Percentiles rank a stretch among this genome's conserved stretches.
Conservation (phyloP, 1,140 invertebrate species). For the Brachionus calyciflorus region DNA sequence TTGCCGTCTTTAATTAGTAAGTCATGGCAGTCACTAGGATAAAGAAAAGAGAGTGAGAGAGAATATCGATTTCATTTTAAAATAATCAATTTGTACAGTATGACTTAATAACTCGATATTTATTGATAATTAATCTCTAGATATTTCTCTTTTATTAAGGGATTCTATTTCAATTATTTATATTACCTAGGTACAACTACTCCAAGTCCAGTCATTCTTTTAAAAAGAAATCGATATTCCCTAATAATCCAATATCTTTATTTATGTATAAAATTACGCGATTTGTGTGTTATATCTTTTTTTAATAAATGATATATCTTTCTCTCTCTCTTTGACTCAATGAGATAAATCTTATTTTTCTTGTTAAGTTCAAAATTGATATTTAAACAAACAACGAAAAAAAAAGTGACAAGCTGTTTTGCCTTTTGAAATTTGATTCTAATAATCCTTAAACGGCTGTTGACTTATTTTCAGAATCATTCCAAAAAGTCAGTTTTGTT, state of each 20-base stretch:
- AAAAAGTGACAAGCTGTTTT: too few relatives aligned
- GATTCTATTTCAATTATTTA: neutral
- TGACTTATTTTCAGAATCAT: neutral
- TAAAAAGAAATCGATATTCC: neutral
- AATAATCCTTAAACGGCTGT: conserved; percentile 18
- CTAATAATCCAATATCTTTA: conserved; percentile 1
- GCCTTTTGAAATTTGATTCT: conserved; percentile 6
- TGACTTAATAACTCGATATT: conserved; percentile 33
- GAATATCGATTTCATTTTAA: neutral
- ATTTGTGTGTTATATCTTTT: too few relatives aligned
- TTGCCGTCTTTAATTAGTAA: conserved; percentile 42
- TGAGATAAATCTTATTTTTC: too few relatives aligned
- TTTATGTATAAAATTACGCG: conserved; percentile 18
- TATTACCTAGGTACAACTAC: neutral
- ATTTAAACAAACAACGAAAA: too few relatives aligned
- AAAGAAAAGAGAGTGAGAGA: too few relatives aligned
- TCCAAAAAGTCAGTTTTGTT: conserved; percentile 28
- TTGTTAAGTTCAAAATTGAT: too few relatives aligned
- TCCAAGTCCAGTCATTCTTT: too few relatives aligned
- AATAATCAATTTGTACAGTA: conserved; percentile 32
- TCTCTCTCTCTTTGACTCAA: too few relatives aligned
- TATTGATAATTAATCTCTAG: neutral
- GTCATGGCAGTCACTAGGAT: neutral
- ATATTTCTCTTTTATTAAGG: neutral
- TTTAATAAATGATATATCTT: too few relatives aligned